phyloP scores from a whole-genome alignment of 2,888 invertebrate genomes.

The Poecilobothrus nobilitatus region DNA sequence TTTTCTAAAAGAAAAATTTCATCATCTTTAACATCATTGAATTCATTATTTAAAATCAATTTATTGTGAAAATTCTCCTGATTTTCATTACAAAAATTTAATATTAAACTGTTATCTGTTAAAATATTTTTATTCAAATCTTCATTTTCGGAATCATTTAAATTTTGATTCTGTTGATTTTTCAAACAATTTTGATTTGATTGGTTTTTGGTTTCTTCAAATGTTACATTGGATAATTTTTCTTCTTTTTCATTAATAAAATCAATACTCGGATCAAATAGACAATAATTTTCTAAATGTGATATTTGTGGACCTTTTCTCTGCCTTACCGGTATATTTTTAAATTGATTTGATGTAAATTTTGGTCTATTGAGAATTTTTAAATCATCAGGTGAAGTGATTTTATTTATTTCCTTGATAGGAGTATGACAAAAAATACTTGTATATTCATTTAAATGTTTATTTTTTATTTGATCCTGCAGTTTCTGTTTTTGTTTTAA shows the following conservation, averaged over 20 bases:
- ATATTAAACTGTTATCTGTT: background rate
- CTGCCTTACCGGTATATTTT: slow-evolving; percentile 22
- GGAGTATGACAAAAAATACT: background rate
- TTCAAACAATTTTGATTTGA: no score
- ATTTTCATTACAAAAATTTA: no score
- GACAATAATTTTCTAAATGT: slow-evolving; percentile 23
- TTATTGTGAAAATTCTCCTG: background rate
- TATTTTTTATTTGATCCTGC: background rate
- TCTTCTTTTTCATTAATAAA: slow-evolving; percentile 23
- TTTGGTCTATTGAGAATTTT: slow-evolving; percentile 16
- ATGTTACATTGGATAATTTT: background rate
- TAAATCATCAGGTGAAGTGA: background rate
- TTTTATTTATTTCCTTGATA: background rate
- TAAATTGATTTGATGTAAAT: slow-evolving; percentile 22
- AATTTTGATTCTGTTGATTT: no score
- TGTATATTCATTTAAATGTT: background rate
- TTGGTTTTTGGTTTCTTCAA: background rate
- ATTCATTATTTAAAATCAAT: background rate
- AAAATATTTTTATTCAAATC: background rate
- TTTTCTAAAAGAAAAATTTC: no score
- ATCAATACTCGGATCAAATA: slow-evolving; percentile 23
- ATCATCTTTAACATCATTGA: background rate
- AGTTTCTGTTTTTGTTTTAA: no score
- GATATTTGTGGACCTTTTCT: slow-evolving; percentile 17
- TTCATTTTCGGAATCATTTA: background rate